Base-by-base conservation (phyloP, 2,888 invertebrate genomes). In the Girardia tigrina region DNA sequence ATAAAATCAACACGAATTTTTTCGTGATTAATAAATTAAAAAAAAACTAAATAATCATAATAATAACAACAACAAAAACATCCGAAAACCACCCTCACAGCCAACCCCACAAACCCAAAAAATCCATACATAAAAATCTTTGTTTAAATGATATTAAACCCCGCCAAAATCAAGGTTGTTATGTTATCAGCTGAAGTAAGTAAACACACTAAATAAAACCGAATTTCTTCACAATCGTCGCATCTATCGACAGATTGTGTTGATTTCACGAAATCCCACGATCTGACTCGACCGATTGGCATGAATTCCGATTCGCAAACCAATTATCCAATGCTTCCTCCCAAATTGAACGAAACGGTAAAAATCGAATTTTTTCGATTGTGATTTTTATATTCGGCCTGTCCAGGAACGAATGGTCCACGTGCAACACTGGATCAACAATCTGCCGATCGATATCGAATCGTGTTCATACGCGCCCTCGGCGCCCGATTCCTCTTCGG, bases 381-480 rank as follows among this genome's bases (percentile, higher is more conserved):
- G 23, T 20, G 23, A 56, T 23, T 56, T n/a, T n/a, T n/a, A n/a
- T n/a, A n/a, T n/a, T n/a, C n/a, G n/a, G n/a, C n/a, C n/a, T n/a
- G n/a, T n/a, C 6, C 14, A 73, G 73, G 73, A 73, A 73, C n/a
- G 73, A 16, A 73, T 29, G 28, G 26, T 29, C 16, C 73, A 73
- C 36, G 73, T 73, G n/a, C 73, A 73, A 23, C 73, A 36, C 26
- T 73, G 73, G 73, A 29, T 73, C 20, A 73, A 73, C 26, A 73
- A 36, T 73, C 16, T 73, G 26, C 73, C 73, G 4, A 28, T 29
- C 4, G 56, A 56, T 56, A 23, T 56, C 16, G 73, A 73, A 73
- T 42, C 73, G 16, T 73, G 73, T 29, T 42, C 73, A 23, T 28
- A 73, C 26, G 29, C 28, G 23, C 73, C 28, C n/a, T 29, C 36